Base-by-base conservation (phyloP, 1,140 invertebrate genomes). In the Laupala kohalensis region DNA sequence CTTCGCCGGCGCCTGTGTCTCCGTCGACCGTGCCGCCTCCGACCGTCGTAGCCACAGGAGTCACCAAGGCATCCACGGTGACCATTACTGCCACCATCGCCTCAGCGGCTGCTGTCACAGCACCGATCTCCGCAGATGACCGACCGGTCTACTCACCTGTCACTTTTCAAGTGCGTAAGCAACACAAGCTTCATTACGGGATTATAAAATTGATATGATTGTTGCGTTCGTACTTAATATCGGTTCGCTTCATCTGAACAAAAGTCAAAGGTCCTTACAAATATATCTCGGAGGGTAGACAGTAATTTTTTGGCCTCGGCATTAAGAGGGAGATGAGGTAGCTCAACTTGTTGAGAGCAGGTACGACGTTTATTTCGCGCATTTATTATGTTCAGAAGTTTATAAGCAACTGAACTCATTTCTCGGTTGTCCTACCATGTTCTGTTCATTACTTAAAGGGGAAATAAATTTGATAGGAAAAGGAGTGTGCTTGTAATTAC, bases 141-240 rank as follows among this genome's bases (percentile, higher is more conserved):
- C 82, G 86, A 5, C 69, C 72, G 69, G 88, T 89, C 69, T 94
- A 94, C 79, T 93, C 91, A 0, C 92, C 92, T 0, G 90, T 94
- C 30, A 93, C 90, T 0, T 92, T 93, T 74, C 89, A 93, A 76
- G 92, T 93, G 6, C 80, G 89, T 26, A 92, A 90, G 71, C 87
- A 89, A 37, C 88, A 86, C 0, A 90, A 88, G 78, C 92, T 90
- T 0, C 90, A 91, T 0, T 85, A 85, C 6, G 86, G 86, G 74
- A 79, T 73, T 30, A 37, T 73, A 25, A 77, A 78, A 73, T 75
- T 74, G 1, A 77, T 72, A 82, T 81, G 76, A 84, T 81, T 63
- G 77, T 77, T 66, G 77, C 77, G 64, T 78, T 79, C 80, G 73
- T 74, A 25, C 53, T 28, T 69, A 19, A 67, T 19, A 67, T 28